Evolutionary conservation across 1,140 invertebrate genomes (phyloP), one percentile per base, ranked within the genome.

Genomic region (Drosophila tani): DNA sequence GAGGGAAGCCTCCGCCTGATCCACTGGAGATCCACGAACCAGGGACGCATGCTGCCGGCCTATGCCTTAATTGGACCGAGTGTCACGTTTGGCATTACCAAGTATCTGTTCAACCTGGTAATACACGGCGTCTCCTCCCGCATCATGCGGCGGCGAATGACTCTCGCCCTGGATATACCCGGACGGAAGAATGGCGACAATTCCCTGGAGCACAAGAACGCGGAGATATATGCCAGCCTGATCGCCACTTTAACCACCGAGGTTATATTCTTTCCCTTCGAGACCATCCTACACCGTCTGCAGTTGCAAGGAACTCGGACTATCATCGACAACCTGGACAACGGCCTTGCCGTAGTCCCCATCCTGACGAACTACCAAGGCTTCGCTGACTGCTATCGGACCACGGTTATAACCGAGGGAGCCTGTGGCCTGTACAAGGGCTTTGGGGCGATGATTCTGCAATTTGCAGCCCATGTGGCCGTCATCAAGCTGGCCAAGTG

Each of bases 291-390:
- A 59, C 97, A 99, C 86, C 94, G 96, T 41, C 91, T 97, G 60
- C 95, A 97, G 92, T 94, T 97, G 83, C 95, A 98, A 95, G 98
- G 98, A 24, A 99, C 98, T 1, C 95, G 98, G 73, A 99, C 98
- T 15, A 98, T 99, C 56, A 98, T 99, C 70, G 99, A 99, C 93
- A 98, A 99, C 93, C 95, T 99, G 57, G 98, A 99, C 92, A 96
- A 95, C 57, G 97, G 97, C 59, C 94, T 95, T 63, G 96, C 96
- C 73, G 98, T 98, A 0, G 95, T 95, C 5, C 96, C 97, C 1
- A 92, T 95, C 98, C 1, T 95, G 96, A 70, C 97, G 14, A 97
- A 98, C 47, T 95, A 95, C 83, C 94, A 95, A 81, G 95, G 95
- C 17, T 96, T 97, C 32, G 92, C 96, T 38, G 98, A 99, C 93